Percentiles rank a stretch among this genome's conserved stretches.
These are phyloP conservation scores for Fundulus diaphanus DNA, from an alignment of 2,797 vertebrate species.

Conservation along the genomic window DNA sequence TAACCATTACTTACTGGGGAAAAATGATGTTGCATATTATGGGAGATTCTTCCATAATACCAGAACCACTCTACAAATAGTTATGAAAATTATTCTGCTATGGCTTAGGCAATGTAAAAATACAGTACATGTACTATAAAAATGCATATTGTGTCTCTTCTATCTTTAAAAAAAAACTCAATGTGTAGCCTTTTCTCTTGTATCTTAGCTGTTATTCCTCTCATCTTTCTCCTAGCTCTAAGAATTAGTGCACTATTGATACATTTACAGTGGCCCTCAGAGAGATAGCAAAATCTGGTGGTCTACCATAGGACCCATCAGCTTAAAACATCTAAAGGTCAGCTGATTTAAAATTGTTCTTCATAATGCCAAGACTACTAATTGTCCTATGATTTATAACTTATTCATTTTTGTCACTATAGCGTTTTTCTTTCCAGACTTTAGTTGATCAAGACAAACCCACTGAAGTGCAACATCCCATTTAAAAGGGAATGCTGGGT, in stretches of 20 bases:
- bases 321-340: conserved; percentile 34
- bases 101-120: conserved; percentile 4
- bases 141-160: too few species aligned
- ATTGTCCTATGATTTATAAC: conserved; percentile 28
- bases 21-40: too few species aligned
- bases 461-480: background rate
- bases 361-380: conserved; percentile 48
- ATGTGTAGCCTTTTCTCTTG: too few species aligned
- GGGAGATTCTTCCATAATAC: too few species aligned
- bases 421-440: conserved; percentile 12
- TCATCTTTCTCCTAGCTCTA: background rate
- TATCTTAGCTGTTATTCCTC: conserved; percentile 4
- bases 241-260: too few species aligned
- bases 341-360: conserved; percentile 30
- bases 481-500: background rate
- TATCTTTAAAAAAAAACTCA: too few species aligned
- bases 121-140: too few species aligned
- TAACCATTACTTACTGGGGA: too few species aligned
- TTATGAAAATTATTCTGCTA: conserved; percentile 5
- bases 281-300: conserved; percentile 44
- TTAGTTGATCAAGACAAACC: background rate
- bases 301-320: conserved; percentile 27
- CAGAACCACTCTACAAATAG: conserved; percentile 3
- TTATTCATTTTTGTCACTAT: conserved; percentile 41
- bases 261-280: conserved; percentile 10